phyloP scores from a whole-genome alignment of 2,888 invertebrate genomes.

The Phrixothrix hirtus region DNA sequence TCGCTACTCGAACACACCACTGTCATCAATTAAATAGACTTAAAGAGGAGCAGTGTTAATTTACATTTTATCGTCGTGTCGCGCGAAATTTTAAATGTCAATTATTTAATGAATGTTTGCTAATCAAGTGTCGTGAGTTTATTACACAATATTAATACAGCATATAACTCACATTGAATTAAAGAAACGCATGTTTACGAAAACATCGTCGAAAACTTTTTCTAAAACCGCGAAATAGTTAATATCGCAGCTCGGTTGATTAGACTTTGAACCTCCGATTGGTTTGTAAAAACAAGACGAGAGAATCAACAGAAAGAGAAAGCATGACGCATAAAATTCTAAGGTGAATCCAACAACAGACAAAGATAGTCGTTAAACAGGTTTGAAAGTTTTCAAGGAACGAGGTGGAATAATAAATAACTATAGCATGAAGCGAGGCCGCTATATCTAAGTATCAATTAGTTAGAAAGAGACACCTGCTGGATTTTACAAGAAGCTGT shows the following conservation, averaged over 20 bases:
- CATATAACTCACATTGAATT: too few species aligned
- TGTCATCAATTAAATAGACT: slow-evolving; percentile 6
- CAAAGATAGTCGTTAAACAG: slow-evolving; percentile 53
- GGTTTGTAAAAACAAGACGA: slow-evolving; percentile 28
- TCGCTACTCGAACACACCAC: slow-evolving; percentile 26
- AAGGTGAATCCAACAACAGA: slow-evolving; percentile 56
- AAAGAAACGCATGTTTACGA: too few species aligned
- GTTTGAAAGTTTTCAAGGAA: slow-evolving; percentile 56
- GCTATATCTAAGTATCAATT: slow-evolving; percentile 35
- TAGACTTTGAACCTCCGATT: slow-evolving; percentile 38
- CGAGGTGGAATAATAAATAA: slow-evolving; percentile 50
- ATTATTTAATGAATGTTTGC: not conserved
- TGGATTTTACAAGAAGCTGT: slow-evolving; percentile 53
- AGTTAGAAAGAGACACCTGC: slow-evolving; percentile 43
- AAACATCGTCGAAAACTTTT: slow-evolving; percentile 22
- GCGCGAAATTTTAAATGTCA: not conserved
- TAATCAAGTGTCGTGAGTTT: slow-evolving; percentile 1
- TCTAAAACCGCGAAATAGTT: slow-evolving; percentile 18
- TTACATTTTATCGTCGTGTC: not conserved
- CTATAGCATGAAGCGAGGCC: slow-evolving; percentile 33
- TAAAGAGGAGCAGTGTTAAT: slow-evolving; percentile 6
- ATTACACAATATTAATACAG: slow-evolving; percentile 13
- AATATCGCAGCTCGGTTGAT: slow-evolving; percentile 21
- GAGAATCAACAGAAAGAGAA: slow-evolving; percentile 44
- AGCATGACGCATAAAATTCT: slow-evolving; percentile 42